These are phyloP conservation scores for Oscheius sp. DNA, from an alignment of 1,140 invertebrate species.

Conservation along the genomic window DNA sequence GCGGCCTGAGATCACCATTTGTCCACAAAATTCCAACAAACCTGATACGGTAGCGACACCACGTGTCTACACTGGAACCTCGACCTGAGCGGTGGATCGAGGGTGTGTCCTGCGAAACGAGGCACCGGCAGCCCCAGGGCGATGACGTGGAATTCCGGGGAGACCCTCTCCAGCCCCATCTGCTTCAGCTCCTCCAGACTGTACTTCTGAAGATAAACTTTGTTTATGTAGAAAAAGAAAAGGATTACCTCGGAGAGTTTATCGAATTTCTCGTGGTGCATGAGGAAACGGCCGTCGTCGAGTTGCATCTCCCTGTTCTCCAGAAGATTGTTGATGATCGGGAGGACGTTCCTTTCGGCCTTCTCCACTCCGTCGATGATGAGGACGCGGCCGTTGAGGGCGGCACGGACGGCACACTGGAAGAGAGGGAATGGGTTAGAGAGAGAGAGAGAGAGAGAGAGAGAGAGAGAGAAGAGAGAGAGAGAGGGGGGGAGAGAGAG, in stretches of 20 bases:
- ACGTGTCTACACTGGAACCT: conserved; percentile 88
- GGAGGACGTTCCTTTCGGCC: conserved; percentile 91
- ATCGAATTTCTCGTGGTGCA: conserved; percentile 83
- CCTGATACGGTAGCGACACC: neutral
- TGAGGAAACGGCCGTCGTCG: conserved; percentile 89
- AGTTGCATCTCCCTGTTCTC: conserved; percentile 97
- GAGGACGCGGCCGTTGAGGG: conserved; percentile 79
- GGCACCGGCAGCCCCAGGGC: conserved; percentile 83
- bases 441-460: too few species aligned
- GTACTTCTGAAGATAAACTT: conserved; percentile 69
- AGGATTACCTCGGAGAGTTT: conserved; percentile 75
- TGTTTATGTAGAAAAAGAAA: neutral
- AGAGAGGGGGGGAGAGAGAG: too few species aligned
- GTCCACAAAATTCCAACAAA: too few species aligned
- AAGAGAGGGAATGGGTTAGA: conserved; percentile 17
- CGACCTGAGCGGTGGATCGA: conserved; percentile 84
- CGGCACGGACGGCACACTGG: conserved; percentile 84
- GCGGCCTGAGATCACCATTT: too few species aligned
- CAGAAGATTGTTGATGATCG: conserved; percentile 94
- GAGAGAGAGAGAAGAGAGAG: too few species aligned
- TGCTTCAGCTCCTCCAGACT: conserved; percentile 74
- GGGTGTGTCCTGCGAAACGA: conserved; percentile 81
- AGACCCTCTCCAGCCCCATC: conserved; percentile 82
- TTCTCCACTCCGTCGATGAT: conserved; percentile 96
- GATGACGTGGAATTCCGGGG: conserved; percentile 85